Base-by-base conservation (phyloP, 1,140 invertebrate genomes). In the Ptiloglossa arizonensis region DNA sequence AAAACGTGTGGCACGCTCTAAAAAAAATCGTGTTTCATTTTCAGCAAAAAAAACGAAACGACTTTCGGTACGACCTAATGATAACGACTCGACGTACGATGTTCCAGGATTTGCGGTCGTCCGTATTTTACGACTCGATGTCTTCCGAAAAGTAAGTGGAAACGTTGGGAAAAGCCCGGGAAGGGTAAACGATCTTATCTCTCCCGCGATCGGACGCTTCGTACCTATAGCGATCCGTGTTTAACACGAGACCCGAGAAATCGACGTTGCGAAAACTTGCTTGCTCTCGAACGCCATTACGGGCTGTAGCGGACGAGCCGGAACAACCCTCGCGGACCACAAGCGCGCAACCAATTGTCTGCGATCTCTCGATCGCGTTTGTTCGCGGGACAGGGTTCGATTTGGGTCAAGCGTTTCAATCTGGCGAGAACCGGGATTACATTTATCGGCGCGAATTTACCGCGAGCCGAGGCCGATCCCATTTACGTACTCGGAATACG, bases 391-490 rank as follows among this genome's bases (percentile, higher is more conserved):
- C 24, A 44, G 63, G 60, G 24, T n/a, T 35, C 50, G 44, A 83
- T 83, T 24, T 50, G 38, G 68, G 70, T 85, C 83, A 72, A 72
- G 68, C 63, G 72, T 83, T 83, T 72, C 77, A 68, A 85, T 76
- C 52, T 56, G 19, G 5, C 17, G 2, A 32, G 24, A 27, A 76
- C 27, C 41, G 38, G 68, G 24, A 70, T 68, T 57, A 54, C 22
- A 67, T 59, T 75, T 44, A 66, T 56, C 38, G 35, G 48, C 4
- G 60, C 48, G 54, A n/a, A 56, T 56, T 74, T 56, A 3, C 48
- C 15, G 17, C 38, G 35, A 32, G 15, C 1, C 13, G n/a, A 59
- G 1, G 32, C 19, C 54, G 54, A 22, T 59, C 54, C 19, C 57
- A 46, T 63, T 64, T 60, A 71, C 56, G 35, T n/a, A 22, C 17